A percentile compares a stretch with the other conserved stretches of the same genome.
These are phyloP conservation scores for Atherinosoma microstoma DNA, from an alignment of 2,797 vertebrate species.

Conservation along the genomic window DNA sequence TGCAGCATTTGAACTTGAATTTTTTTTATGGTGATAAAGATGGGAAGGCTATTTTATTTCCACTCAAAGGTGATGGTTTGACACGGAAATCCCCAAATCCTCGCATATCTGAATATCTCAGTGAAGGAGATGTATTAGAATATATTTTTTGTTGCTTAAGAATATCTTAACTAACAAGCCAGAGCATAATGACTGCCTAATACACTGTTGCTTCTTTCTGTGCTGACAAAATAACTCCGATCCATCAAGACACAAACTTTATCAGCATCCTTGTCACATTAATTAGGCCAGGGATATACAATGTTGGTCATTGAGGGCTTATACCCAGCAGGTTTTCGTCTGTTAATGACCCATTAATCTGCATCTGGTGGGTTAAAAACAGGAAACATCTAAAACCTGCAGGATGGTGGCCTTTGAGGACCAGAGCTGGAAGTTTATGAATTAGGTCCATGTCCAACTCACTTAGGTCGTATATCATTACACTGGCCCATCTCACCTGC, in stretches of 20 bases:
- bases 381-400: too few relatives aligned
- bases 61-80: background rate
- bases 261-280: background rate
- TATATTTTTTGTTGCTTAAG: background rate
- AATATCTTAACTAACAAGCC: background rate
- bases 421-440: too few relatives aligned
- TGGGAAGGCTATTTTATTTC: background rate
- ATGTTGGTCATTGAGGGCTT: background rate
- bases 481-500: background rate
- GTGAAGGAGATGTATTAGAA: too few relatives aligned
- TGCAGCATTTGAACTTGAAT: background rate
- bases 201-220: background rate
- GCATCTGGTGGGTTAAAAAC: too few relatives aligned
- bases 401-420: too few relatives aligned
- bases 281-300: background rate
- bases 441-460: background rate
- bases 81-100: background rate
- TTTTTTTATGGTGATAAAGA: background rate
- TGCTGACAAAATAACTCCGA: background rate
- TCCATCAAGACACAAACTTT: background rate
- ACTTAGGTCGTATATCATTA: fast-evolving
- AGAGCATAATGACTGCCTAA: background rate
- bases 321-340: too few relatives aligned
- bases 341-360: too few relatives aligned
- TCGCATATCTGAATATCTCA: background rate